A percentile compares a stretch with the other conserved stretches of the same genome.
phyloP scores from a whole-genome alignment of 2,113 vertebrate genomes.

The Dicaeum eximium region DNA sequence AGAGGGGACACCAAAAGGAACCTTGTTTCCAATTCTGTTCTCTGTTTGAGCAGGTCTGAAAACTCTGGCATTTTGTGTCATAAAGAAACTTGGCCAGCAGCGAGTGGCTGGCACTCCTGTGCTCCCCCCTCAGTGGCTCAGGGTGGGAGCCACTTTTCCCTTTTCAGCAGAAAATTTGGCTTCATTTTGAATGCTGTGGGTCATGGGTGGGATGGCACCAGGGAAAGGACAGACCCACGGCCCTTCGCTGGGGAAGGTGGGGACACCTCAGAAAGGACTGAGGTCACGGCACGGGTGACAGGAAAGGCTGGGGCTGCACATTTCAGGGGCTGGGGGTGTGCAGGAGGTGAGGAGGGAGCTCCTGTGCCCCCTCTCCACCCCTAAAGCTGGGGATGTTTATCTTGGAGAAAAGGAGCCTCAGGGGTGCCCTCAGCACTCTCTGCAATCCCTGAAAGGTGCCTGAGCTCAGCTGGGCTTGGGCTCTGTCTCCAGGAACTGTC shows the following conservation, averaged over 20 bases:
- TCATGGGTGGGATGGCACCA: accelerated
- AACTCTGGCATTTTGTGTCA: neutral
- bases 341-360: neutral
- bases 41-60: neutral
- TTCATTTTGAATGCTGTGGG: neutral
- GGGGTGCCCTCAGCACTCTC: accelerated
- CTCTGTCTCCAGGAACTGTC: neutral
- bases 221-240: neutral
- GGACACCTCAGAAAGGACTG: neutral
- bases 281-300: accelerated
- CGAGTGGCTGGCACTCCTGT: accelerated
- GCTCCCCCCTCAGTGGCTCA: accelerated
- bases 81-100: neutral
- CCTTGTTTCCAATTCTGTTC: neutral
- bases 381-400: neutral
- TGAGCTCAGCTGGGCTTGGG: neutral
- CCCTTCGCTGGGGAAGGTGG: neutral
- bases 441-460: accelerated
- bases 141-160: neutral
- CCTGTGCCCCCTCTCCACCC: neutral
- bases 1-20: neutral
- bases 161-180: accelerated
- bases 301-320: accelerated
- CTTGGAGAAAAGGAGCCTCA: neutral
- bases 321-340: neutral